Conservation (phyloP, 1,140 invertebrate genomes). For the Pseudomyrmex flavicornis region DNA sequence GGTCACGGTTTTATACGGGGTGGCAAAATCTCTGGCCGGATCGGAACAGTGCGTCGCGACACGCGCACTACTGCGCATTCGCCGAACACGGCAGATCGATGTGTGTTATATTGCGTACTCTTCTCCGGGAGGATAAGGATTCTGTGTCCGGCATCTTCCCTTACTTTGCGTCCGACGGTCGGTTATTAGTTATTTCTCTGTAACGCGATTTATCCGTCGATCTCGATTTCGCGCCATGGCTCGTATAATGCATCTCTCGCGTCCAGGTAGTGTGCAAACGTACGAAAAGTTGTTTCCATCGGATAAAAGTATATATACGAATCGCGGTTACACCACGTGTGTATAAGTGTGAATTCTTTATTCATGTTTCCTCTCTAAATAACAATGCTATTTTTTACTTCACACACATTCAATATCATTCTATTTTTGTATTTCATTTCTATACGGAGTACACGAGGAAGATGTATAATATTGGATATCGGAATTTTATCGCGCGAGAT, state of each 20-base stretch:
- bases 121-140: slow-evolving; percentile 43
- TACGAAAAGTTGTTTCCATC: background rate
- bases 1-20: slow-evolving; percentile 71
- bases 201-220: slow-evolving; percentile 55
- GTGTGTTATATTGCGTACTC: slow-evolving; percentile 73
- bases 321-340: no score
- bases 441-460: background rate
- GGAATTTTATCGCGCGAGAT: slow-evolving; percentile 12
- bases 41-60: slow-evolving; percentile 52
- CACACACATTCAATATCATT: background rate
- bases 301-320: background rate
- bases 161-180: slow-evolving; percentile 44
- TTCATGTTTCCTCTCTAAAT: no score
- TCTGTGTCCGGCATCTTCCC: slow-evolving; percentile 11
- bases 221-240: slow-evolving; percentile 50
- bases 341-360: no score
- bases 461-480: slow-evolving; percentile 23
- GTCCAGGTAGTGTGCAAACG: slow-evolving; percentile 46
- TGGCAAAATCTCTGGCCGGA: slow-evolving; percentile 55
- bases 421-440: slow-evolving; percentile 43
- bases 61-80: slow-evolving; percentile 67
- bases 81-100: slow-evolving; percentile 76
- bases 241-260: slow-evolving; percentile 1
- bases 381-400: slow-evolving; percentile 14
- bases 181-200: slow-evolving; percentile 17